Evolutionary conservation across 1,140 invertebrate genomes (phyloP).

Genomic region (Platyscapa corneri): DNA sequence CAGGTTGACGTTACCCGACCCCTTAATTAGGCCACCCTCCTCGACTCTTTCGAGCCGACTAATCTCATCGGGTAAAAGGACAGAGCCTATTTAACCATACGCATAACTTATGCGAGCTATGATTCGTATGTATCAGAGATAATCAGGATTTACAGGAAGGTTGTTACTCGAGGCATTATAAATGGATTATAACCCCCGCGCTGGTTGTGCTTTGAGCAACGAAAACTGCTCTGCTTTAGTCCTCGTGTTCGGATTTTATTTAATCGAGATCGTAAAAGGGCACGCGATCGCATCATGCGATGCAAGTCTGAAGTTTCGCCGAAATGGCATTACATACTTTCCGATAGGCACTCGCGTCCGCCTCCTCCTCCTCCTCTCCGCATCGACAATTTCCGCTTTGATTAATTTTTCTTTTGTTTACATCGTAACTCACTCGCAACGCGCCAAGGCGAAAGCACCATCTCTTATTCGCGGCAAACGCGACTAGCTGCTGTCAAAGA

Average conservation of each 20-base stretch:
- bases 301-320: neutral
- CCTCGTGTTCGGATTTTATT: neutral
- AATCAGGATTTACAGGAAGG: slow-evolving; percentile 42
- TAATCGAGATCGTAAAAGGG: slow-evolving; percentile 13
- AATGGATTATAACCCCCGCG: slow-evolving; percentile 42
- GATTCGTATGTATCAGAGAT: slow-evolving; percentile 20
- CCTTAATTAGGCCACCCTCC: neutral
- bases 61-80: slow-evolving; percentile 18
- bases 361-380: neutral
- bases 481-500: too few species aligned
- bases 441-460: too few species aligned
- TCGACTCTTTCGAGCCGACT: neutral
- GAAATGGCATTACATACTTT: neutral
- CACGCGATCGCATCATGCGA: neutral
- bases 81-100: slow-evolving; percentile 14
- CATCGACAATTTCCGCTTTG: neutral
- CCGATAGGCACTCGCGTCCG: too few species aligned
- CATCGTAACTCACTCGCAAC: neutral
- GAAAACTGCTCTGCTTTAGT: neutral
- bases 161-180: slow-evolving; percentile 41
- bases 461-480: too few species aligned
- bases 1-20: neutral
- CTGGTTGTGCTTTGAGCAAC: neutral
- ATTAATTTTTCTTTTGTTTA: neutral
- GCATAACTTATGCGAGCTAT: neutral